A percentile compares a stretch with the other conserved stretches of the same genome.
Conservation (phyloP, 2,888 invertebrate species). For the Hesperia comma region DNA sequence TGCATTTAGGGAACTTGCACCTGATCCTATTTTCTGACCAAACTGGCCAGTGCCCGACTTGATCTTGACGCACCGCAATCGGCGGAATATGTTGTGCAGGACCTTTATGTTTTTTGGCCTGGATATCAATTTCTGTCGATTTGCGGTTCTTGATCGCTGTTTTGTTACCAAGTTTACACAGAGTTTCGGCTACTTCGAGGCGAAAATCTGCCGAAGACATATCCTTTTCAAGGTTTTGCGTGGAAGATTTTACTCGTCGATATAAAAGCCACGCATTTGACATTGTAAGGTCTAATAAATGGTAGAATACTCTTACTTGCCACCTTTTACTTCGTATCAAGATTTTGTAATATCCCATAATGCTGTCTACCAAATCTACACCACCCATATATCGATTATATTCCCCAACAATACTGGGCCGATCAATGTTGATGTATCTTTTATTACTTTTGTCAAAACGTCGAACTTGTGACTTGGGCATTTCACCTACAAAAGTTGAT, state of each 20-base stretch:
- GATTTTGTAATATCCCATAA: conserved; percentile 45
- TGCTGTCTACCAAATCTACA: conserved; percentile 48
- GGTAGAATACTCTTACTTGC: conserved; percentile 51
- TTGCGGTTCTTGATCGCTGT: conserved; percentile 1
- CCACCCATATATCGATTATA: too few relatives aligned
- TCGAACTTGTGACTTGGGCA: conserved; percentile 46
- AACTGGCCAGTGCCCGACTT: conserved; percentile 43
- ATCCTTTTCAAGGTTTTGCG: conserved; percentile 17
- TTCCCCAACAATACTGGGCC: too few relatives aligned
- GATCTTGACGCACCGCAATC: too few relatives aligned
- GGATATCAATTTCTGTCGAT: conserved; percentile 41
- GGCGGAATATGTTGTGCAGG: conserved; percentile 43
- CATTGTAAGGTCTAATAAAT: conserved; percentile 49
- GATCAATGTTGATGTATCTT: conserved; percentile 43
- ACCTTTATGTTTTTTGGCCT: conserved; percentile 40
- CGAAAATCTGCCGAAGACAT: conserved; percentile 37
- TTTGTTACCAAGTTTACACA: conserved; percentile 14
- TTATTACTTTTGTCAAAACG: conserved; percentile 46
- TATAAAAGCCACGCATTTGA: conserved; percentile 49
- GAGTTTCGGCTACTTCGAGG: conserved; percentile 24
- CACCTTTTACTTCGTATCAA: conserved; percentile 44
- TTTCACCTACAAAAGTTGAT: conserved; percentile 49
- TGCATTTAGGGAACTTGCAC: conserved; percentile 42
- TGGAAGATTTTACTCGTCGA: conserved; percentile 36
- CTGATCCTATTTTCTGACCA: conserved; percentile 43